Conservation (phyloP, 2,113 vertebrate genomes). For the Calidris pugnax region DNA sequence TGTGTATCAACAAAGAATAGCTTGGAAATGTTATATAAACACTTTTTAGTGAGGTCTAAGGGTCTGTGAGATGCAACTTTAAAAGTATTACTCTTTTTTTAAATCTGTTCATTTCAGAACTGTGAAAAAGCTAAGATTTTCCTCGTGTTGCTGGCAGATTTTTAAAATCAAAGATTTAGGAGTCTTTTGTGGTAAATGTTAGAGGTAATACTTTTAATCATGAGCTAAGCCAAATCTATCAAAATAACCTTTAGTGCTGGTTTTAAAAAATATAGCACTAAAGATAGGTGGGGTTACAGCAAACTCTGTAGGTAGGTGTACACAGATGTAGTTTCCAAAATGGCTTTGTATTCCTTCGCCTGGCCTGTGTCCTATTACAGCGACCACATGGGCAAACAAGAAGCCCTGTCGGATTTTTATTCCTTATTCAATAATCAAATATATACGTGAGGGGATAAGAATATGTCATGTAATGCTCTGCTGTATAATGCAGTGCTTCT, state of each 20-base stretch:
- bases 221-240: slow-evolving; percentile 8
- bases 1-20: slow-evolving; percentile 26
- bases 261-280: not conserved
- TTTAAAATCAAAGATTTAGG: slow-evolving; percentile 28
- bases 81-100: not conserved
- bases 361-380: not conserved
- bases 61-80: not conserved
- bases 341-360: not conserved
- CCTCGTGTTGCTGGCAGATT: not conserved
- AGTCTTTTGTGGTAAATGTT: slow-evolving; percentile 41
- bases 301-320: not conserved
- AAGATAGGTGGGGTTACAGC: not conserved
- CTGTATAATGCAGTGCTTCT: not conserved
- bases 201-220: slow-evolving; percentile 53
- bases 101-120: not conserved
- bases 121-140: not conserved
- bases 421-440: not conserved
- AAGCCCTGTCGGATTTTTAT: not conserved
- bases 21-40: slow-evolving; percentile 35
- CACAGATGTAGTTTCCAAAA: not conserved
- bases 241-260: slow-evolving; percentile 40
- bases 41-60: not conserved
- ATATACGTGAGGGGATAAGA: not conserved
- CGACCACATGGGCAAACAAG: not conserved
- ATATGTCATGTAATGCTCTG: not conserved